Percentiles rank a stretch among this genome's conserved stretches.
Conservation (phyloP, 2,888 invertebrate species). For the Limnephilus auricula region DNA sequence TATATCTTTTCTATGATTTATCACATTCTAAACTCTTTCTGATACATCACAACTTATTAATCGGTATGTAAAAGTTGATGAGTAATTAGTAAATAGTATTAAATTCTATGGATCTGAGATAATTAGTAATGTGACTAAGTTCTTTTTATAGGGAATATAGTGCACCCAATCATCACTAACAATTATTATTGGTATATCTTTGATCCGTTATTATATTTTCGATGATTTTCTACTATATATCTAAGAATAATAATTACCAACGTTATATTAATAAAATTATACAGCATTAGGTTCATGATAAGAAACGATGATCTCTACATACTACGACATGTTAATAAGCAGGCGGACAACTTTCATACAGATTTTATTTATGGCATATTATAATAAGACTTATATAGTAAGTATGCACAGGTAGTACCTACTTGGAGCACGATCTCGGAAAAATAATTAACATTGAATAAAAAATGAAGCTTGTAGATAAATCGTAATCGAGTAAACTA, state of each 20-base stretch:
- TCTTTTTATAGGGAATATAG: neutral
- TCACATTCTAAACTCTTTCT: neutral
- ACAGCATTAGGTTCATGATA: neutral
- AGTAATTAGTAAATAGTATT: neutral
- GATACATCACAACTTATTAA: neutral
- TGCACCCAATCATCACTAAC: neutral
- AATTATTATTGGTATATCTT: neutral
- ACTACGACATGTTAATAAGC: neutral
- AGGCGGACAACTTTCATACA: slow-evolving; percentile 3
- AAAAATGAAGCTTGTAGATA: neutral
- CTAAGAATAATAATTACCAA: no score
- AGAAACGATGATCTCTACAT: neutral
- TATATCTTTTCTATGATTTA: neutral
- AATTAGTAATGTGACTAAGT: neutral
- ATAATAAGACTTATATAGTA: neutral
- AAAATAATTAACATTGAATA: neutral
- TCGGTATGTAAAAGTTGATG: neutral
- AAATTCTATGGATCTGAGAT: neutral
- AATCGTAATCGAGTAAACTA: neutral
- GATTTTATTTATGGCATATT: neutral
- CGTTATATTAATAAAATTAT: no score
- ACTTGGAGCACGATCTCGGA: neutral
- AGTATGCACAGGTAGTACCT: neutral
- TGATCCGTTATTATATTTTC: neutral
- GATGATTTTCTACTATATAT: no score